Conservation (phyloP, 2,888 invertebrate species). For the Ceraclea dissimilis region DNA sequence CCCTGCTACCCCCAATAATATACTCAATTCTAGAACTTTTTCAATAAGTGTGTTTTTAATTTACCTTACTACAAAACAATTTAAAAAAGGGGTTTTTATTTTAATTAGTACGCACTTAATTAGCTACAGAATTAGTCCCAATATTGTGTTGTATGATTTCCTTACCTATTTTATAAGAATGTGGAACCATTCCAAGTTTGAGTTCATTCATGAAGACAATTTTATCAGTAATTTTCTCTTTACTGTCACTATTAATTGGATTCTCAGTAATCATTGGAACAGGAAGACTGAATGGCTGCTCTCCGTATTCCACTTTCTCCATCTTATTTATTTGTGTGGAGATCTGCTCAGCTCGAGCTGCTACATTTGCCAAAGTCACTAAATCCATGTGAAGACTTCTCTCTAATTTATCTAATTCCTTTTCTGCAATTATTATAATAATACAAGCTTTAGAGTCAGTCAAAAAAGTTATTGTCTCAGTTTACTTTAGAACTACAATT, state of each 20-base stretch:
- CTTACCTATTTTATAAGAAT: slow-evolving; percentile 52
- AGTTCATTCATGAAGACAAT: slow-evolving; percentile 52
- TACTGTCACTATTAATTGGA: slow-evolving; percentile 39
- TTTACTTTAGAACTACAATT: too few relatives aligned
- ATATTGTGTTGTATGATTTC: background rate
- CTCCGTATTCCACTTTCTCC: slow-evolving; percentile 3
- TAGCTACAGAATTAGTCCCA: background rate
- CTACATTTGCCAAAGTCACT: slow-evolving; percentile 40
- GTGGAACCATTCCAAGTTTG: slow-evolving; percentile 48
- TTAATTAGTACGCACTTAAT: too few relatives aligned
- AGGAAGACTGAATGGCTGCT: slow-evolving; percentile 32
- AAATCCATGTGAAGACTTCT: slow-evolving; percentile 45
- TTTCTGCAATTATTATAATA: slow-evolving; percentile 34
- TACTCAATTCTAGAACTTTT: too few relatives aligned
- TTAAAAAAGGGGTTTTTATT: too few relatives aligned
- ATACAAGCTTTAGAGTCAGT: too few relatives aligned
- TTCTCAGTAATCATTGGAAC: slow-evolving; percentile 45
- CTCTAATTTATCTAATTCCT: slow-evolving; percentile 55
- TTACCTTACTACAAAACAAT: too few relatives aligned
- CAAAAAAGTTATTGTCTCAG: too few relatives aligned
- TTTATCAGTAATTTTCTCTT: slow-evolving; percentile 48
- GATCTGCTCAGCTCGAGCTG: background rate
- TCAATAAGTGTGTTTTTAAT: too few relatives aligned
- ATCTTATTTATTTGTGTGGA: slow-evolving; percentile 1
- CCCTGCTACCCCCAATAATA: too few relatives aligned